Conservation (phyloP, 2,888 invertebrate genomes). For the Spodoptera exigua region DNA sequence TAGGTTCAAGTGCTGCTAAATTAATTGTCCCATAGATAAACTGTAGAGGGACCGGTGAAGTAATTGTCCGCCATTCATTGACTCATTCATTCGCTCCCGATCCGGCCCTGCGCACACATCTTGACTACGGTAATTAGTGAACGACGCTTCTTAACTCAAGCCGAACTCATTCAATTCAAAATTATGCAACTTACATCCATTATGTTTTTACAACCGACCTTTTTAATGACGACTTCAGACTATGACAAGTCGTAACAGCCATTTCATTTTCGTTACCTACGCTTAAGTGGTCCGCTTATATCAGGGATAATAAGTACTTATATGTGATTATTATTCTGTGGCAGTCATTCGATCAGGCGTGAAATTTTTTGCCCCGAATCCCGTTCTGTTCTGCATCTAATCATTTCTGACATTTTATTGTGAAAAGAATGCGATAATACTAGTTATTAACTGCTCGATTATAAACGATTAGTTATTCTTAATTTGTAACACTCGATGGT, state of each 20-base stretch:
- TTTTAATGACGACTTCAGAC: slow-evolving; percentile 54
- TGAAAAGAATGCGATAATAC: slow-evolving; percentile 40
- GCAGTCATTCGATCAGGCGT: slow-evolving; percentile 35
- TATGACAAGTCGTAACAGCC: slow-evolving; percentile 48
- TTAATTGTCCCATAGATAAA: slow-evolving; percentile 44
- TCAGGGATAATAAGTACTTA: slow-evolving; percentile 33
- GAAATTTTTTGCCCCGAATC: slow-evolving; percentile 40
- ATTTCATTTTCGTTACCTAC: slow-evolving; percentile 47
- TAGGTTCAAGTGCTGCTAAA: slow-evolving; percentile 37
- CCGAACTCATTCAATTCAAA: slow-evolving; percentile 63
- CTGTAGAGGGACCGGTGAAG: slow-evolving; percentile 21
- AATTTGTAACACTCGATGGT: slow-evolving; percentile 10
- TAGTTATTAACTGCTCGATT: slow-evolving; percentile 9
- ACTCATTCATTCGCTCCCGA: slow-evolving; percentile 47
- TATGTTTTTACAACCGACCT: slow-evolving; percentile 63
- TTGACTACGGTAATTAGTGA: slow-evolving; percentile 59
- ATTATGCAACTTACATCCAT: slow-evolving; percentile 66
- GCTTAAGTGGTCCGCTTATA: slow-evolving; percentile 47
- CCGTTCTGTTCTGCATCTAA: slow-evolving; percentile 39
- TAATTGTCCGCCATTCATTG: slow-evolving; percentile 49
- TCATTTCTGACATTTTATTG: slow-evolving; percentile 51
- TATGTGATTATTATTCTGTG: slow-evolving; percentile 18
- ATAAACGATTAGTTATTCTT: slow-evolving; percentile 27
- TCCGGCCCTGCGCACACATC: slow-evolving; percentile 45
- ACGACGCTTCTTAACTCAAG: slow-evolving; percentile 53